Evolutionary conservation across 2,888 invertebrate genomes (phyloP), one percentile per base, ranked within the genome.

Genomic region (Arrhopalites spinosus): DNA sequence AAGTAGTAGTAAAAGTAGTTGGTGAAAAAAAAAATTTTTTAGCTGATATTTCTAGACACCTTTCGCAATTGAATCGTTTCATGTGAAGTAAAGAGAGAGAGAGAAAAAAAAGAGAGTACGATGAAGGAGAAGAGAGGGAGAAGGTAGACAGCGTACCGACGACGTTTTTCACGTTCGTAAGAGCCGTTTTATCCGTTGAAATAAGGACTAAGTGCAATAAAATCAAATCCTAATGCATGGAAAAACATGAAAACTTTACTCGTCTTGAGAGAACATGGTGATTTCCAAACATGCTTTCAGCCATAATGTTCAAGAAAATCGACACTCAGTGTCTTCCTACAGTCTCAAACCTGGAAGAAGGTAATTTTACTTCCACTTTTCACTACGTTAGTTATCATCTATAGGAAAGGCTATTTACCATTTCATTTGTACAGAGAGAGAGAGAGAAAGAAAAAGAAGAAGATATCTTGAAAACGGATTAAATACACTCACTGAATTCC

Each of bases 191-290:
- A 36, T 36, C 36, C 36, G 36, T 36, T 36, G 36, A 36, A 36
- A 36, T 36, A 36, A 36, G 36, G 36, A 23, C 50, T 27, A 68
- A 50, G 45, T 68, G 68, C 50, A 47, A 68, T 68, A 68, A 50
- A 47, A 68, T 68, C 68, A 68, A 68, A 68, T 68, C 68, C 68
- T 68, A 68, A 68, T 68, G 68, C 68, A 68, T 68, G 43, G 68
- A 45, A 68, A 50, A 68, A 68, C 68, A 68, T 68, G 50, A 68
- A 68, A 68, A 68, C 68, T 68, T 68, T 68, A 47, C 68, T 29
- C 68, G 68, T 68, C 45, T 45, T 45, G 47, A 17, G 50, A 68
- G 47, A 7, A 50, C 17, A 50, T 29, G 27, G 50, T 68, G 68
- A 68, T 68, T 68, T 68, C 50, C 20, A 68, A 68, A 68, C n/a